phyloP scores from a whole-genome alignment of 2,113 vertebrate species.

The Numida meleagris region DNA sequence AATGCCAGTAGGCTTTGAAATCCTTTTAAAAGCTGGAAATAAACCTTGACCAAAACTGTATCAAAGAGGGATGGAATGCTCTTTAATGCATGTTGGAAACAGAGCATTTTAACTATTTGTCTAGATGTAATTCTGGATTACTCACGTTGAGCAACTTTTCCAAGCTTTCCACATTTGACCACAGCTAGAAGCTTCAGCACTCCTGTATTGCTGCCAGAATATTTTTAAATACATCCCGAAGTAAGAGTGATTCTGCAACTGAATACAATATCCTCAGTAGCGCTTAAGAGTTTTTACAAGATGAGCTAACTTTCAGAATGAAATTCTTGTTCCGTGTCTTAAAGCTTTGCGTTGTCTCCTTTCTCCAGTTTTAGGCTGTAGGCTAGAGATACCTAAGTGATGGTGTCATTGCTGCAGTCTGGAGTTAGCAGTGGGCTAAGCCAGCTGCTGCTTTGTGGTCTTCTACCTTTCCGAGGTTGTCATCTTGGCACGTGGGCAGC shows the following conservation, averaged over 20 bases:
- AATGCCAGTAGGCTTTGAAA: not conserved
- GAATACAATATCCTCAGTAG: not conserved
- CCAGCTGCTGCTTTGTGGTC: not conserved
- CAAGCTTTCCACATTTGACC: constrained; percentile 57
- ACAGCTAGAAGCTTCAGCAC: constrained; percentile 55
- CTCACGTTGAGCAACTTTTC: constrained; percentile 56
- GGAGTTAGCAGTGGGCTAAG: not conserved
- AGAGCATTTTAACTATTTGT: constrained; percentile 41
- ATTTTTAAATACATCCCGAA: constrained; percentile 57
- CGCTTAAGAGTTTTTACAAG: constrained; percentile 8
- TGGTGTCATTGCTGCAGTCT: not conserved
- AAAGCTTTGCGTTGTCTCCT: not conserved
- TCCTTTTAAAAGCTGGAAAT: not conserved
- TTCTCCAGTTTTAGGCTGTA: not conserved
- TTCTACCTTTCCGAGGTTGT: not conserved
- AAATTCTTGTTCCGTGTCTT: not conserved
- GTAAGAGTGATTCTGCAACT: constrained; percentile 29
- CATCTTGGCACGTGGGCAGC: not conserved
- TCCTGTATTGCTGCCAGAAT: constrained; percentile 53
- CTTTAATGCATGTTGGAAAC: not conserved
- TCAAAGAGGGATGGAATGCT: not conserved
- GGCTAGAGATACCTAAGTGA: not conserved
- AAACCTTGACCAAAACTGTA: not conserved
- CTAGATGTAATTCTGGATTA: constrained; percentile 36
- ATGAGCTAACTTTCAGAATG: not conserved